Evolutionary conservation across 2,888 invertebrate species (phyloP), one percentile per base, ranked within the genome.

Genomic region (Calameuta pallipes): DNA sequence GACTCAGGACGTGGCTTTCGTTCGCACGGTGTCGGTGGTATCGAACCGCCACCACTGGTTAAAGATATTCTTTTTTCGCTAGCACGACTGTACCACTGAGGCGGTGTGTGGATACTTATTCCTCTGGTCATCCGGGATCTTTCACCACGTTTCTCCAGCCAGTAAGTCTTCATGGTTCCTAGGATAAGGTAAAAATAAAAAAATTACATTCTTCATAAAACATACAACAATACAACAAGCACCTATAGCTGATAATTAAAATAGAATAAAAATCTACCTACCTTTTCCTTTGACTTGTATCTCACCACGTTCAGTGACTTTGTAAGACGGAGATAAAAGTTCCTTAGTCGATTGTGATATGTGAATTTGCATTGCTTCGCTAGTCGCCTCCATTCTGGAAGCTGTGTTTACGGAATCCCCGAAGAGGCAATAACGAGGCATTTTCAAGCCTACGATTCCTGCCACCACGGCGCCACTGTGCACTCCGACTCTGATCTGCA

Each of bases 391-490:
- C 98, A 98, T 98, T 56, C 97, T 93, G 0, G 97, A 97, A 0
- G 98, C 98, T 0, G 97, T 97, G 88, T 97, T 97, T 0, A 98
- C 98, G 0, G 97, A 96, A 89, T 98, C 98, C 0, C 98, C 98
- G 88, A 98, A 98, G 0, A 97, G 93, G 86, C 97, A 97, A 77
- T 91, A 91, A 69, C 95, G 92, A 0, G 98, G 98, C 98, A 98
- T 98, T 92, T 98, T 98, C 11, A 98, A 92, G 0, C 98, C 98
- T 0, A 98, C 98, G 68, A 98, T 97, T 0, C 98, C 98, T 0
- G 98, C 98, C 0, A 98, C 98, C 0, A 98, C 98, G 0, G 97
- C 96, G 0, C 98, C 98, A 0, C 97, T 97, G 91, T 98, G 98
- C 3, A 98, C 96, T 0, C 98, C 98, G 1, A 97, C 96, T 79